These are phyloP conservation scores for Amia ocellicauda DNA, from an alignment of 2,113 vertebrate genomes.

Conservation along the genomic window DNA sequence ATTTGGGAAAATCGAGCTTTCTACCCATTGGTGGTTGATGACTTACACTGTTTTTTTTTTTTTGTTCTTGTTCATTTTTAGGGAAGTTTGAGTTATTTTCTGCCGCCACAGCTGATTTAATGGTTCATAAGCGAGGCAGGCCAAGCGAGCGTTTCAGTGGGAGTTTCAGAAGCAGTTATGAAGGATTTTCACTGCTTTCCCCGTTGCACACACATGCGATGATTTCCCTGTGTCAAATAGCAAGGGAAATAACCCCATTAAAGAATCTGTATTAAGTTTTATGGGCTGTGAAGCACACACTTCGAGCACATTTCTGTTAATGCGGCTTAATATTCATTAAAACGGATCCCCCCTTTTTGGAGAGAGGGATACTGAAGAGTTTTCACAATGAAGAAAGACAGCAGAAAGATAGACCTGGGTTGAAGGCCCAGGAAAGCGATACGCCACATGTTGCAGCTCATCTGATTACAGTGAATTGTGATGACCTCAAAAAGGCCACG, in stretches of 20 bases:
- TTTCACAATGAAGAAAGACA: not conserved
- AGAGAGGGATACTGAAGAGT: slow-evolving; percentile 28
- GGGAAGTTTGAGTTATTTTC: not conserved
- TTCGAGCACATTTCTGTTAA: slow-evolving; percentile 43
- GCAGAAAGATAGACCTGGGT: slow-evolving; percentile 31
- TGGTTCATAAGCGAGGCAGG: not conserved
- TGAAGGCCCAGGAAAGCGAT: slow-evolving; percentile 38
- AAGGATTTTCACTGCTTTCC: slow-evolving; percentile 24
- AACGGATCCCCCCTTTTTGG: slow-evolving; percentile 16
- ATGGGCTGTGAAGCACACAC: slow-evolving; percentile 44
- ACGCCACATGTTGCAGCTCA: slow-evolving; percentile 39
- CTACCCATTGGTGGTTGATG: not conserved
- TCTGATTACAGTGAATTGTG: slow-evolving; percentile 65
- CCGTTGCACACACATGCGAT: slow-evolving; percentile 8
- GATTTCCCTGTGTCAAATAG: slow-evolving; percentile 14
- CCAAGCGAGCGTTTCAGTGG: slow-evolving; percentile 27
- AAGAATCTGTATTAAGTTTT: slow-evolving; percentile 39
- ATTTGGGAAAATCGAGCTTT: slow-evolving; percentile 34
- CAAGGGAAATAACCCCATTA: slow-evolving; percentile 25
- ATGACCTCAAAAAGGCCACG: slow-evolving; percentile 58
- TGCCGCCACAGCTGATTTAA: not conserved
- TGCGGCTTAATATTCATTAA: not conserved
- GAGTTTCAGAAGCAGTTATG: not conserved
- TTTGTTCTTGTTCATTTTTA: slow-evolving; percentile 26
- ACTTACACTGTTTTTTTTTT: slow-evolving; percentile 32